These are phyloP conservation scores for Malurus leucopterus DNA, from an alignment of 2,797 vertebrate genomes.

Conservation along the genomic window DNA sequence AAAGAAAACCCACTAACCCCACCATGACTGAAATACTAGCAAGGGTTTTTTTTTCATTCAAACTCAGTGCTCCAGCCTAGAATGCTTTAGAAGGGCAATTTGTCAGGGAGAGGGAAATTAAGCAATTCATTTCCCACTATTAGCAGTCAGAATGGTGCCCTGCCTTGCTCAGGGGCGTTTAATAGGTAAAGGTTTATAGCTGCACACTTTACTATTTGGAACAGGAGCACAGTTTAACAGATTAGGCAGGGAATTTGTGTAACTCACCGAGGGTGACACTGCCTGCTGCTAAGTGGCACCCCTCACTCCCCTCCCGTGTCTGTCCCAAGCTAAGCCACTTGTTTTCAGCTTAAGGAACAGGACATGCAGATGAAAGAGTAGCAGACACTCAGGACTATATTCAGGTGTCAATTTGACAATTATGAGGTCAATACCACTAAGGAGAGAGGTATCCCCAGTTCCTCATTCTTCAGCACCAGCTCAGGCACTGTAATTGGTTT, in stretches of 20 bases:
- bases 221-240: neutral
- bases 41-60: neutral
- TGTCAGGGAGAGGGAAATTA: neutral
- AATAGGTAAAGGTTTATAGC: neutral
- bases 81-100: neutral
- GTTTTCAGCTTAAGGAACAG: neutral
- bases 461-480: conserved; percentile 15
- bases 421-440: neutral
- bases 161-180: neutral
- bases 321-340: neutral
- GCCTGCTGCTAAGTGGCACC: neutral
- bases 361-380: neutral
- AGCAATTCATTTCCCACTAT: neutral
- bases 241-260: neutral
- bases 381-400: neutral
- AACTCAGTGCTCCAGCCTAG: neutral
- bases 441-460: neutral
- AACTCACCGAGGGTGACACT: neutral
- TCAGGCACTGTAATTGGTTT: neutral
- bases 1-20: neutral
- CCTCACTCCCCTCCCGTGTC: neutral
- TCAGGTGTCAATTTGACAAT: neutral
- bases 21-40: neutral
- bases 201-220: neutral
- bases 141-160: neutral